These are phyloP conservation scores for Chymomyza caudatula DNA, from an alignment of 2,888 invertebrate genomes.

Conservation along the genomic window DNA sequence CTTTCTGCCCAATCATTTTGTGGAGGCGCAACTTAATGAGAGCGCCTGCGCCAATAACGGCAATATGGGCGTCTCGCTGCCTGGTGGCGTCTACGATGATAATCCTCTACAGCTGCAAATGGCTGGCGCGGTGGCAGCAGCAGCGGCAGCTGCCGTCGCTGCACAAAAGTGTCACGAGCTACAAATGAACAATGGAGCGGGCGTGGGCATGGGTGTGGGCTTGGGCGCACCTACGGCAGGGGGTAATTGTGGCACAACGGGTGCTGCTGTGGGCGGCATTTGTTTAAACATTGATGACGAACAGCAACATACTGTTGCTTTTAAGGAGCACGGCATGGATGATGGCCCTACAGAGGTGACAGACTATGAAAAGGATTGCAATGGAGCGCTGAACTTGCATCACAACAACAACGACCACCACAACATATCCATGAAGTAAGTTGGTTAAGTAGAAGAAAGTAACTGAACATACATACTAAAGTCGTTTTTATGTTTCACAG, in stretches of 20 bases:
- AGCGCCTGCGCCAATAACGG: constrained; percentile 38
- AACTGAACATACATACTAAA: too few relatives aligned
- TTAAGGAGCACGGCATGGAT: constrained; percentile 48
- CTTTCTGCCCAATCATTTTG: constrained; percentile 76
- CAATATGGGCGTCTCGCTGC: constrained; percentile 15
- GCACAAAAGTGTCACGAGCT: constrained; percentile 49
- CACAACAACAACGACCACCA: constrained; percentile 63
- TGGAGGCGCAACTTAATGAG: constrained; percentile 75
- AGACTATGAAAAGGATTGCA: constrained; percentile 71
- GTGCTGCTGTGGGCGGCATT: background rate
- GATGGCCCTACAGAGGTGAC: constrained; percentile 39
- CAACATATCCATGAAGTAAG: constrained; percentile 75
- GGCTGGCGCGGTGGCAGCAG: constrained; percentile 54
- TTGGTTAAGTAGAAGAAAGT: too few relatives aligned
- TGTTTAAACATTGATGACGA: constrained; percentile 22
- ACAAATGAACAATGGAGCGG: constrained; percentile 23
- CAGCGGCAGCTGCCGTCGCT: constrained; percentile 50
- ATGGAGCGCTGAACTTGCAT: constrained; percentile 71
- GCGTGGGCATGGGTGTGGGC: constrained; percentile 10
- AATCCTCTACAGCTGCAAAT: constrained; percentile 55
- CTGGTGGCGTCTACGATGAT: constrained; percentile 49
- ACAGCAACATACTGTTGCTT: constrained; percentile 33
- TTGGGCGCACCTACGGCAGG: background rate
- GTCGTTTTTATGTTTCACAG: constrained; percentile 35
- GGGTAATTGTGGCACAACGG: background rate